Percentiles rank a stretch among this genome's conserved stretches.
Evolutionary conservation across 2,797 vertebrate genomes (phyloP).

Genomic region (Graptemys geographica): DNA sequence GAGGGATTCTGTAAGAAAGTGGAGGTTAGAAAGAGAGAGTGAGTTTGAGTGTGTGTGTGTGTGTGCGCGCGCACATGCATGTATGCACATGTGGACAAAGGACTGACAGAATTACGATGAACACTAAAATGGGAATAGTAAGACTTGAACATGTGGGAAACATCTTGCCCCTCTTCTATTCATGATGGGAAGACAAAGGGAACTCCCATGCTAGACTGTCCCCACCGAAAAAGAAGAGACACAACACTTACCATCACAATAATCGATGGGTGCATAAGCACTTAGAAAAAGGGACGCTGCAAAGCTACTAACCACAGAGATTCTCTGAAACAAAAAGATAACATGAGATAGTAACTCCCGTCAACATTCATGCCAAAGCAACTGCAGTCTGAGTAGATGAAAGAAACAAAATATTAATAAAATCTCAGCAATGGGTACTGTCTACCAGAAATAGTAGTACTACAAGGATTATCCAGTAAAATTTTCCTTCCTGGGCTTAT

Average conservation of each 20-base stretch:
- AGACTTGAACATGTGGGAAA: not conserved
- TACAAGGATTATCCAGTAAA: slow-evolving; percentile 3
- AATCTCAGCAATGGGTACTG: not conserved
- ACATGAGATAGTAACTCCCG: not conserved
- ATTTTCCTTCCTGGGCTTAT: not conserved
- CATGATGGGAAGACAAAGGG: not conserved
- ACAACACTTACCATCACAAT: slow-evolving; percentile 86
- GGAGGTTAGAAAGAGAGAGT: not conserved
- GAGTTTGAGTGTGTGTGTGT: too few relatives aligned
- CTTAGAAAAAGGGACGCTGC: slow-evolving; percentile 94
- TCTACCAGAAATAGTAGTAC: not conserved
- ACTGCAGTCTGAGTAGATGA: not conserved
- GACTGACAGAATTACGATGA: not conserved
- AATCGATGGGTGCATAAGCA: slow-evolving; percentile 89
- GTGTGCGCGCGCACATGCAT: too few relatives aligned
- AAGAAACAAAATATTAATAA: slow-evolving; percentile 39
- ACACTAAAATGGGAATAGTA: not conserved
- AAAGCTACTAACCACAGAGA: slow-evolving; percentile 96
- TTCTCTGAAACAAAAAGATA: slow-evolving; percentile 84
- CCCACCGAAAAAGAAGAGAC: not conserved
- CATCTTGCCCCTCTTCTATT: not conserved
- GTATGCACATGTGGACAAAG: not conserved
- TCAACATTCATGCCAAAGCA: not conserved
- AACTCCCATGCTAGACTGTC: not conserved
- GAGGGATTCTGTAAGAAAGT: not conserved